phyloP scores from a whole-genome alignment of 2,113 vertebrate species.

The Felis catus region F.catus_Fca126_mat1.0 CM031421.1:112683501-112684000 shows the following conservation, averaged over 20 bases:
- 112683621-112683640: rapidly evolving
- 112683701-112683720: neutral
- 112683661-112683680: rapidly evolving
- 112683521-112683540: neutral
- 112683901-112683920: neutral
- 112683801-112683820: neutral
- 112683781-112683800: neutral
- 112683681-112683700: neutral
- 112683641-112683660: neutral
- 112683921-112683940: neutral
- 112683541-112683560: neutral
- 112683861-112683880: neutral
- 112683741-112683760: neutral
- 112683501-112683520: neutral
- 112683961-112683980: rapidly evolving
- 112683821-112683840: neutral
- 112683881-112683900: neutral
- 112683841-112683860: neutral
- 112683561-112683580: neutral
- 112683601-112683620: neutral
- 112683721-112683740: neutral
- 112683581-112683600: rapidly evolving
- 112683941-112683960: rapidly evolving
- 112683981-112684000: rapidly evolving
- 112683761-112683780: too few relatives aligned